Evolutionary conservation across 2,888 invertebrate species (phyloP).

Genomic region (Dioctria linearis): DNA sequence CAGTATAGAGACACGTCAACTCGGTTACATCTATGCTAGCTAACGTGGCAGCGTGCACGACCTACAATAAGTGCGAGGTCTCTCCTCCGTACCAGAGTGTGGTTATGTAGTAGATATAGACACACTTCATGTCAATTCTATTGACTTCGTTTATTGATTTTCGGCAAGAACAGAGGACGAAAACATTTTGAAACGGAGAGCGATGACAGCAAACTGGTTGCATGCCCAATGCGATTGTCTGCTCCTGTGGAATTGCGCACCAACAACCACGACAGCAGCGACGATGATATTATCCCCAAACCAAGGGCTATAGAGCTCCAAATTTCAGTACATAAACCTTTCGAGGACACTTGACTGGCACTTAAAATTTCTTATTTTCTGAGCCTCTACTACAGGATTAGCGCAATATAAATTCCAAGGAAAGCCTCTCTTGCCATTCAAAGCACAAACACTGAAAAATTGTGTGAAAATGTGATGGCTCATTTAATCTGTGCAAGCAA

Average conservation of each 20-base stretch:
- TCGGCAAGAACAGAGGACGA: constrained; percentile 4
- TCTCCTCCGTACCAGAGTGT: constrained; percentile 8
- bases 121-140: constrained; percentile 32
- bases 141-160: constrained; percentile 42
- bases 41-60: constrained; percentile 49
- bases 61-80: constrained; percentile 29
- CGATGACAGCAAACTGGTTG: constrained; percentile 46
- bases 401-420: constrained; percentile 4
- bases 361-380: constrained; percentile 35
- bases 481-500: neutral
- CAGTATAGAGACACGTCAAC: neutral
- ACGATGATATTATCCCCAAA: neutral
- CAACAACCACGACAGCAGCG: neutral
- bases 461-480: too few relatives aligned
- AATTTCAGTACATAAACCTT: constrained; percentile 34
- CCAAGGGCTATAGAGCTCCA: constrained; percentile 1
- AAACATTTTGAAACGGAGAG: constrained; percentile 28
- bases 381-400: constrained; percentile 27
- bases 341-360: constrained; percentile 35
- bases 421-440: neutral
- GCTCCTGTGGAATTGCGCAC: constrained; percentile 22
- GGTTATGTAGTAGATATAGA: neutral
- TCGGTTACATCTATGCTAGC: constrained; percentile 32
- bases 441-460: too few relatives aligned
- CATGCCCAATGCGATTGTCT: constrained; percentile 18